A percentile compares a stretch with the other conserved stretches of the same genome.
These are phyloP conservation scores for Tauraco erythrolophus DNA, from an alignment of 2,113 vertebrate species.

Conservation along the genomic window DNA sequence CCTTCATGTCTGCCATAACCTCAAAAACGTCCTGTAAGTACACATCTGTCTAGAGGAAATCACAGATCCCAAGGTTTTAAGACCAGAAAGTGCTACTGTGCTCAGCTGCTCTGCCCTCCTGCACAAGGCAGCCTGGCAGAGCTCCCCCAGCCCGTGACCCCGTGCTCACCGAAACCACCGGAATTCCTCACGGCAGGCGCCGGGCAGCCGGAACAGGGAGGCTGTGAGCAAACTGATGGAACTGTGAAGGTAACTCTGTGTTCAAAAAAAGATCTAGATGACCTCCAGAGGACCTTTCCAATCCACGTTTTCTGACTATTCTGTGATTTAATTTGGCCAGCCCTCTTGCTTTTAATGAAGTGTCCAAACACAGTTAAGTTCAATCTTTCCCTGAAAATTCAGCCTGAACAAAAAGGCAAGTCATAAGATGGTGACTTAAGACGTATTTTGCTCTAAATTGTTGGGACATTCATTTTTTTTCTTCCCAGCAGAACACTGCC, in stretches of 20 bases:
- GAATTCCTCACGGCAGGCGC: rapidly evolving
- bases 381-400: background rate
- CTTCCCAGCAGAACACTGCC: background rate
- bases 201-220: background rate
- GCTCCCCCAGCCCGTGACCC: background rate
- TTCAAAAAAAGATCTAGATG: background rate
- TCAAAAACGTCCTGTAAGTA: background rate
- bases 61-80: background rate
- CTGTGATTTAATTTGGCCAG: background rate
- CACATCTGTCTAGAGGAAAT: background rate
- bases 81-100: background rate
- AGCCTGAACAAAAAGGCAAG: background rate
- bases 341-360: background rate
- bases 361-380: background rate
- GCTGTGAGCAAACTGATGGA: background rate
- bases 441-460: background rate
- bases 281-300: background rate
- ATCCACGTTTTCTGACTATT: background rate
- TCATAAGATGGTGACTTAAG: background rate
- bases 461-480: background rate
- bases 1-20: background rate
- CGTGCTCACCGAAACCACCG: background rate
- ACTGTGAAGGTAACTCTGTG: background rate
- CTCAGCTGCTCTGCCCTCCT: background rate
- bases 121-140: background rate